These are phyloP conservation scores for Dendrophyllia cribrosa DNA, from an alignment of 64 coral and sea anemone genomes.

Conservation along the genomic window DNA sequence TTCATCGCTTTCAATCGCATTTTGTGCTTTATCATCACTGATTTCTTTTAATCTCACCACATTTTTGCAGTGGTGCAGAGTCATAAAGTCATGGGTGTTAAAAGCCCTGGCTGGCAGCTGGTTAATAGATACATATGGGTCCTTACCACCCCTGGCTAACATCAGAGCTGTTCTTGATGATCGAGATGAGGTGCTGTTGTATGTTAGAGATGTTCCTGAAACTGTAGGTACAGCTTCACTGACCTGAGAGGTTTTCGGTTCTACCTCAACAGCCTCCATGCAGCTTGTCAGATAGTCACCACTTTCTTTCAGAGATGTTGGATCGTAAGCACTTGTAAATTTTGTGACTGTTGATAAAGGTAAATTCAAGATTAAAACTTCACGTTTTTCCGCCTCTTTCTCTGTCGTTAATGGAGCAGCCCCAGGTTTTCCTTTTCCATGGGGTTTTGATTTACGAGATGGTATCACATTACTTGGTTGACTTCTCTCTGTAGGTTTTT, in stretches of 20 bases:
- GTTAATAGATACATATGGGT: slow-evolving; percentile 19
- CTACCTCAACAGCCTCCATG: not conserved
- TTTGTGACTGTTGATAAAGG: not conserved
- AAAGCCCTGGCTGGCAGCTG: slow-evolving; percentile 27
- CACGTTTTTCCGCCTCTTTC: not conserved
- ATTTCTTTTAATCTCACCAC: not conserved
- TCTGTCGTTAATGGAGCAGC: not conserved
- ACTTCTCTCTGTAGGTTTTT: not conserved
- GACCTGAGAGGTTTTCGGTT: not conserved
- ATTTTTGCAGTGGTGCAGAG: slow-evolving; percentile 11
- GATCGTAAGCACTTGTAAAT: slow-evolving; percentile 36
- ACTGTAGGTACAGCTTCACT: not conserved
- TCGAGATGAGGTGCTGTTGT: not conserved
- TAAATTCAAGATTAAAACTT: slow-evolving; percentile 21
- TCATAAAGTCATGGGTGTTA: slow-evolving; percentile 42
- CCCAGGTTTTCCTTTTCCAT: not conserved
- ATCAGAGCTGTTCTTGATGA: slow-evolving; percentile 34
- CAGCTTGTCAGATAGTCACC: not conserved
- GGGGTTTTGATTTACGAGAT: not conserved
- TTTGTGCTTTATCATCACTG: not conserved
- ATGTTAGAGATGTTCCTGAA: slow-evolving; percentile 7
- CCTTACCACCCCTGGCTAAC: slow-evolving; percentile 28
- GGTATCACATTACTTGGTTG: too few species aligned
- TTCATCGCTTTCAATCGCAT: not conserved
- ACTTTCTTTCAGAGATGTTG: not conserved